These are phyloP conservation scores for Fragum sueziense DNA, from an alignment of 2,888 invertebrate species.

Conservation along the genomic window DNA sequence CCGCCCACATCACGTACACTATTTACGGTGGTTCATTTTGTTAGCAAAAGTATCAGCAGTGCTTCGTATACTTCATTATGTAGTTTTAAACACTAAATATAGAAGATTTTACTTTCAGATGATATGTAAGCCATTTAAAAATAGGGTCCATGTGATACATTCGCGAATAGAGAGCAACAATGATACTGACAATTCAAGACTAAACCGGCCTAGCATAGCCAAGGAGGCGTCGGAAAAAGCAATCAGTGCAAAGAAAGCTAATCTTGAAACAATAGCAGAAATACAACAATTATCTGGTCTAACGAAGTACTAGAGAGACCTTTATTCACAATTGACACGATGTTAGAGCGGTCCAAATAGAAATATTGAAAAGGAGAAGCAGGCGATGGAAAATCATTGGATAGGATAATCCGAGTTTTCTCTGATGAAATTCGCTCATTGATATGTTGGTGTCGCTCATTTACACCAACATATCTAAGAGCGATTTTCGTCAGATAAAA, in stretches of 20 bases:
- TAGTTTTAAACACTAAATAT: constrained; percentile 2
- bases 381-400: no score
- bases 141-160: background rate
- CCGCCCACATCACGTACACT: background rate
- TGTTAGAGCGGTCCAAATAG: no score
- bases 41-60: background rate
- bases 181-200: background rate
- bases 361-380: no score
- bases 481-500: no score
- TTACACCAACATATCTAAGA: no score
- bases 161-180: background rate
- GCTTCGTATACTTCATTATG: constrained; percentile 1
- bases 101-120: background rate
- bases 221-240: background rate
- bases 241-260: background rate
- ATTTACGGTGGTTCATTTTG: background rate
- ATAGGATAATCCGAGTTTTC: no score
- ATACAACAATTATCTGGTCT: background rate
- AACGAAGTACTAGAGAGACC: no score
- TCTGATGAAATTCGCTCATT: no score
- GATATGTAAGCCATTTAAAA: background rate
- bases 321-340: no score
- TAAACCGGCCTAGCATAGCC: background rate
- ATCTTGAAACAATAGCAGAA: background rate
- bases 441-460: no score